Base-by-base conservation (phyloP, 2,888 invertebrate genomes). In the Agrenia bidenticulata region DNA sequence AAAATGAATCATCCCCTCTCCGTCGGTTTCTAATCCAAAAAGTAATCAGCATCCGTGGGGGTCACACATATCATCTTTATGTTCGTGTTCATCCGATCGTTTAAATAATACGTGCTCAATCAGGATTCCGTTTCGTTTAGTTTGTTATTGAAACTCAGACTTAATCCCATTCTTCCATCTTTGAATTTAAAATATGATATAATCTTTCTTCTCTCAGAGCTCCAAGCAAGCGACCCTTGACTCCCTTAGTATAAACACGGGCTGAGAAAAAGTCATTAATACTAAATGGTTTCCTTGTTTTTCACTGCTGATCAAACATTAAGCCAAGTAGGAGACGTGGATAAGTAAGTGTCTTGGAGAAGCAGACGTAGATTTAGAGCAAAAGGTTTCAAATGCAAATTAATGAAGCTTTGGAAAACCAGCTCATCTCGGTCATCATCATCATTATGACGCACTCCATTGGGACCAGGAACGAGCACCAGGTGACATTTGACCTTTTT, bases 31-130 rank as follows among this genome's bases (percentile, higher is more conserved):
- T 59, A 61, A 64, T 64, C 59, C 60, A 27, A 41, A 56, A 65
- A 65, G 49, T 65, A 65, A 65, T 65, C 65, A 65, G 51, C 65
- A 65, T 54, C 64, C 60, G 61, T 61, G 65, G 65, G 65, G 65
- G 61, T 65, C 65, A 61, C 21, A 51, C 65, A 61, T 50, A 65
- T 65, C 65, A 65, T 65, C 65, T 56, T 65, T 54, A 64, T 64
- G 39, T 61, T 61, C 61, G 61, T 61, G 61, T 61, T 61, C 54
- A 54, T 54, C 61, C 61, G 61, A 62, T 63, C 63, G 63, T 63
- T 57, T 63, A 63, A 63, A 63, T 57, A 63, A 63, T 63, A 63
- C 57, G 57, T 63, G 57, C 63, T 63, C 63, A 63, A 57, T 63
- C 63, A 63, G 49, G 32, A 24, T 51, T 51, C 24, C 13, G 7